Evolutionary conservation across 1,140 invertebrate species (phyloP).

Genomic region (Asobara japonica): DNA sequence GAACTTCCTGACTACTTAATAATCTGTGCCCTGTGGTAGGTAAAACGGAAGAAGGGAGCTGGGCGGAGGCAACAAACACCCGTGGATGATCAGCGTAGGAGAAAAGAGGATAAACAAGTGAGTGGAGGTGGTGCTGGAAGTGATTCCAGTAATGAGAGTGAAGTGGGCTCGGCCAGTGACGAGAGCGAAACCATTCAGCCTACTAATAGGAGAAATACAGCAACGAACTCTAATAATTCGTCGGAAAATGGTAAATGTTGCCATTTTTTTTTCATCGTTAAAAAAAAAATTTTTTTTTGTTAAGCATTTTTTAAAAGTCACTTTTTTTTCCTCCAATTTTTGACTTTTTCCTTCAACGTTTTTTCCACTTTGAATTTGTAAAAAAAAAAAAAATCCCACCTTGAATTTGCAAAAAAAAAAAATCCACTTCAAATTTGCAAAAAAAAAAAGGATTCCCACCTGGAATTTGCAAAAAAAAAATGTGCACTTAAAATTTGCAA

Average conservation of each 20-base stretch:
- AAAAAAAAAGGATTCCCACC: too few relatives aligned
- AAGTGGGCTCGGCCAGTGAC: conserved; percentile 61
- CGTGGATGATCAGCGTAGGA: conserved; percentile 58
- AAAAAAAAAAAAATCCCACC: too few relatives aligned
- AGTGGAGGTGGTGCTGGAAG: conserved; percentile 49
- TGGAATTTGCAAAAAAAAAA: too few relatives aligned
- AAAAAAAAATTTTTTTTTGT: too few relatives aligned
- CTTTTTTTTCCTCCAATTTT: too few relatives aligned
- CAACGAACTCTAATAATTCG: conserved; percentile 60
- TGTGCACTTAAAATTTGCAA: too few relatives aligned
- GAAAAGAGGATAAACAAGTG: conserved; percentile 60
- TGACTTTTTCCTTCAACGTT: too few relatives aligned
- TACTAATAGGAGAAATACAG: conserved; percentile 49
- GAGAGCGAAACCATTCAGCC: conserved; percentile 61
- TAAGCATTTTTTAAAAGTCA: too few relatives aligned
- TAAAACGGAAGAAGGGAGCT: conserved; percentile 66
- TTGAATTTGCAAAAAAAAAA: too few relatives aligned
- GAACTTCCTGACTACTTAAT: conserved; percentile 63
- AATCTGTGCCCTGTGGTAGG: conserved; percentile 63
- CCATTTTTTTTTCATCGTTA: conserved; percentile 4
- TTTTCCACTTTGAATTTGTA: not conserved
- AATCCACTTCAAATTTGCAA: too few relatives aligned
- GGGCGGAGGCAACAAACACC: conserved; percentile 60
- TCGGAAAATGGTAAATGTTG: conserved; percentile 63
- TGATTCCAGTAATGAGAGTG: conserved; percentile 65